Conservation (phyloP, 2,113 vertebrate species). For the Recurvirostra avosetta region DNA sequence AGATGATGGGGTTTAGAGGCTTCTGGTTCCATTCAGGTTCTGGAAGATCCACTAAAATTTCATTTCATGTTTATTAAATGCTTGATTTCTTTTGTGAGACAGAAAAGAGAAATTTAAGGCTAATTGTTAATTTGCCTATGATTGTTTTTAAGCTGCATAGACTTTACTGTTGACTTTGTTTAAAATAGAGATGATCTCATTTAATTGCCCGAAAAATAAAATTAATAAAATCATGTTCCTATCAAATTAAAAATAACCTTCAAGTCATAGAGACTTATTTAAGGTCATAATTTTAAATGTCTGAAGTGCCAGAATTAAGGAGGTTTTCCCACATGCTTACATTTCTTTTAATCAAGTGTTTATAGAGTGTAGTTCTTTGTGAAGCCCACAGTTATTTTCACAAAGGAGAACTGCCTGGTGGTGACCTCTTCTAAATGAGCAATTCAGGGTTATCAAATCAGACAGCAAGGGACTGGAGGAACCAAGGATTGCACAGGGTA, state of each 20-base stretch:
- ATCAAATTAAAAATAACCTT: background rate
- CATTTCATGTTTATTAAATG: background rate
- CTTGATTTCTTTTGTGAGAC: background rate
- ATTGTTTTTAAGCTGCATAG: background rate
- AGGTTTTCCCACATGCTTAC: background rate
- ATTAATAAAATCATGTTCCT: background rate
- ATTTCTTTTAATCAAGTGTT: constrained; percentile 27
- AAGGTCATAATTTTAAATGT: background rate
- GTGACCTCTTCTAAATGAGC: constrained; percentile 54
- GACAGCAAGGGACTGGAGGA: constrained; percentile 51
- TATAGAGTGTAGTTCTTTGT: background rate
- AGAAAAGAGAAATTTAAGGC: background rate
- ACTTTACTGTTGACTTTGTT: background rate
- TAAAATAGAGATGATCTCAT: background rate
- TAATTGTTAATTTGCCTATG: background rate
- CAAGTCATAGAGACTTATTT: background rate
- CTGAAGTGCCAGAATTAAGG: background rate
- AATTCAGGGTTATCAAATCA: constrained; percentile 59
- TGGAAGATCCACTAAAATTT: background rate
- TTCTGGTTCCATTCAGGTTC: background rate
- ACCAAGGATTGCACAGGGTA: background rate
- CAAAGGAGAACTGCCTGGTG: constrained; percentile 11
- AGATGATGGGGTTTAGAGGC: background rate
- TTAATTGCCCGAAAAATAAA: background rate
- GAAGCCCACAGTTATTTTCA: constrained; percentile 14